Evolutionary conservation across 2,113 vertebrate species (phyloP), one percentile per base, ranked within the genome.

Genomic region (Rynchops niger): DNA sequence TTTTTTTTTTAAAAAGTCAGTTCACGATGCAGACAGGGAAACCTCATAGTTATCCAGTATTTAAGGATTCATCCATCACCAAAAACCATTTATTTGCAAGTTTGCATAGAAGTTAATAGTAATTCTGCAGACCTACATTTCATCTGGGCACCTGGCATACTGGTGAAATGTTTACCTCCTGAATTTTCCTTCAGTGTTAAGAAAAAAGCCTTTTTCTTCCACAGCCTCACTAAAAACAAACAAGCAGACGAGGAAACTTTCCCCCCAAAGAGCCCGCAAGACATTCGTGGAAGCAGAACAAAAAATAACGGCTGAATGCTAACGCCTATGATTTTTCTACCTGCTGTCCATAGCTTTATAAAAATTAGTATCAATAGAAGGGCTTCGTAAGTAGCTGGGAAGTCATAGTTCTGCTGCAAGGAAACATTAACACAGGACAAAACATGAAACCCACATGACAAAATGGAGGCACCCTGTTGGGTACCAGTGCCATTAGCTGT

Each of bases 61-160:
- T 97, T 97, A 96, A 94, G 82, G 94, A 94, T 95, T 97, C 94
- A 97, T 97, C 85, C 96, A 97, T 98, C 95, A 97, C 71, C 67
- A 91, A 96, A 97, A 97, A 17, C 32, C 91, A 93, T 93, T 98
- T 97, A 97, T 97, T 93, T 96, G 58, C 8, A 52, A 97, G 94
- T 97, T 84, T 97, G 92, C 92, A 93, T 88, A 84, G 94, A 97
- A 97, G 86, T 96, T 97, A 97, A 97, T 95, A 96, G 93, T 95
- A 91, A 96, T 95, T 98, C 71, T 63, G 25, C 83, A 20, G 42
- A 93, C 56, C 87, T 88, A 97, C 88, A 92, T 97, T 97, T 97
- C 82, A 80, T 93, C 81, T 93, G 70, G 34, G 77, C 70, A 94
- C 65, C 55, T 90, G 91, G 63, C 74, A 90, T 63, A 88, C 80